Evolutionary conservation across 2,888 invertebrate species (phyloP).

Genomic region (Leucophenga maculata): DNA sequence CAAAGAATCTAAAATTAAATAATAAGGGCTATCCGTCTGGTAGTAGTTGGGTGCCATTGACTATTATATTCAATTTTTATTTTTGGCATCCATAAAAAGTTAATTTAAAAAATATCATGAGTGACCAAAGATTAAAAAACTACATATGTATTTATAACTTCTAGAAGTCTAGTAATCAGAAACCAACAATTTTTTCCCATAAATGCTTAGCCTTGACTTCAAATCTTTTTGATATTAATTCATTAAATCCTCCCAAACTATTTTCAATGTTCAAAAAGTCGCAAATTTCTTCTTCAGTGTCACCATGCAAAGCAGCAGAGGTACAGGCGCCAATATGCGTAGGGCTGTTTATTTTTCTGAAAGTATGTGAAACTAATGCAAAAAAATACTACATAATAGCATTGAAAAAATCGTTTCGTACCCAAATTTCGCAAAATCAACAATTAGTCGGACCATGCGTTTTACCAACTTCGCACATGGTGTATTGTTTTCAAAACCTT

Average conservation of each 20-base stretch:
- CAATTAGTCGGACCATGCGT: conserved; percentile 69
- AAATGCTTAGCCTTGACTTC: conserved; percentile 46
- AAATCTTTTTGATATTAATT: conserved; percentile 36
- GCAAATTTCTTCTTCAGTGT: conserved; percentile 50
- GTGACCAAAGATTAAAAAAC: too few relatives aligned
- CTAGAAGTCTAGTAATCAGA: background rate
- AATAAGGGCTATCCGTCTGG: too few relatives aligned
- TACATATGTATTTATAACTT: too few relatives aligned
- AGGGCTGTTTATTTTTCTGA: conserved; percentile 31
- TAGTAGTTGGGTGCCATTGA: too few relatives aligned
- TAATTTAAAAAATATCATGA: too few relatives aligned
- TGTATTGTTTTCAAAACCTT: conserved; percentile 56
- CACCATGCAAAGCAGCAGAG: conserved; percentile 35
- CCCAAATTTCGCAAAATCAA: conserved; percentile 73
- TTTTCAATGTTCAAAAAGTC: conserved; percentile 57
- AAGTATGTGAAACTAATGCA: conserved; percentile 3
- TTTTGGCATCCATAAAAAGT: too few relatives aligned
- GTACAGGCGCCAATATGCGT: conserved; percentile 42
- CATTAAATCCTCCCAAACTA: conserved; percentile 36
- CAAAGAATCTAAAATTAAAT: too few relatives aligned
- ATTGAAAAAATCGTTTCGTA: conserved; percentile 53
- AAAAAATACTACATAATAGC: background rate
- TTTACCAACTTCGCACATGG: conserved; percentile 67
- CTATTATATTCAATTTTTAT: too few relatives aligned
- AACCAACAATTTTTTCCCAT: conserved; percentile 47